Conservation (phyloP, 2,113 vertebrate genomes). For the Mesocricetus auratus region DNA sequence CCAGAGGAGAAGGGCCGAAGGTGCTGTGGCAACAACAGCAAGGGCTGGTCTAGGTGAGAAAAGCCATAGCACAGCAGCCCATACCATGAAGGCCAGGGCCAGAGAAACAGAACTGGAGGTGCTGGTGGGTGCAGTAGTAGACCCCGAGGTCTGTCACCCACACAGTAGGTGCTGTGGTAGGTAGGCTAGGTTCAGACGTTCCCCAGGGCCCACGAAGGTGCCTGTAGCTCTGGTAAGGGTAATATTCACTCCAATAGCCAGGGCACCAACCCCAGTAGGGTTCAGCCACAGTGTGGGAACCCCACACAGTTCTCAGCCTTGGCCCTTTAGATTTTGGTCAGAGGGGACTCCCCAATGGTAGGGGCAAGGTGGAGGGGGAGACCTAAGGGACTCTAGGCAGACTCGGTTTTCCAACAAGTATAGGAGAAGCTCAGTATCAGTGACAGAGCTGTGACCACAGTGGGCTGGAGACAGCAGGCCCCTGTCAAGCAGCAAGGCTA, state of each 20-base stretch:
- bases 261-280: neutral
- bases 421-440: neutral
- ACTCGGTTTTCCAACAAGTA: neutral
- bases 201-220: neutral
- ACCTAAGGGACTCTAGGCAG: neutral
- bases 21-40: conserved; percentile 56
- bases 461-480: neutral
- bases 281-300: neutral
- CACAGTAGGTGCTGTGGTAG: conserved; percentile 35
- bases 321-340: neutral
- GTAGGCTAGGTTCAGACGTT: neutral
- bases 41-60: conserved; percentile 73
- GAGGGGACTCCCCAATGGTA: neutral
- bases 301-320: neutral
- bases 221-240: conserved; percentile 17
- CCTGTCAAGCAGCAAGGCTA: neutral
- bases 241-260: neutral
- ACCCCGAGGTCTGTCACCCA: neutral
- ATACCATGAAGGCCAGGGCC: neutral
- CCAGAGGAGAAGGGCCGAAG: neutral
- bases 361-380: too few species aligned
- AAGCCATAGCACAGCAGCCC: conserved; percentile 71
- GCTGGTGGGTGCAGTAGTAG: neutral
- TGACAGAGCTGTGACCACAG: neutral
- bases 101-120: neutral